phyloP scores from a whole-genome alignment of 2,888 invertebrate genomes.

The Galerucella nymphaeae region DNA sequence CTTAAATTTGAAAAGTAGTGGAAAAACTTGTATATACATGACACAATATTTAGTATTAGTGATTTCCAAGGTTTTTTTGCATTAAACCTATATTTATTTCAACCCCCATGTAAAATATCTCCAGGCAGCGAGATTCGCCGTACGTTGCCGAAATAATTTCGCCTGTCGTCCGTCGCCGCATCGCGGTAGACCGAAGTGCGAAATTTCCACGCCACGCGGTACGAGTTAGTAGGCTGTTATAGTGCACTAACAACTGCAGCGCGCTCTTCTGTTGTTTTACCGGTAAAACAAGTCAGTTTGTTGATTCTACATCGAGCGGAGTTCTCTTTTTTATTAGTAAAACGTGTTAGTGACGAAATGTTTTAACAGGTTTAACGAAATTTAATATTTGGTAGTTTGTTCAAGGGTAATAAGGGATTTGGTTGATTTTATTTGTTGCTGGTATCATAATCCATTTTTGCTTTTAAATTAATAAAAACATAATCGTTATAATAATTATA shows the following conservation, averaged over 20 bases:
- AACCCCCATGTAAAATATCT: background rate
- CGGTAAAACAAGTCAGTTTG: background rate
- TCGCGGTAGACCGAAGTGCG: constrained; percentile 12
- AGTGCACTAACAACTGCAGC: constrained; percentile 39
- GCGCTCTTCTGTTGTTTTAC: constrained; percentile 11
- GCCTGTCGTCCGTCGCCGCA: background rate
- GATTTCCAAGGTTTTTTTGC: background rate
- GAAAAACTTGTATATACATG: too few species aligned
- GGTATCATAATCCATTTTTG: too few species aligned
- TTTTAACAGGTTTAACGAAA: background rate
- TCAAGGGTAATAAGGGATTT: too few species aligned
- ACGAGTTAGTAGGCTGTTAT: constrained; percentile 21
- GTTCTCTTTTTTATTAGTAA: background rate
- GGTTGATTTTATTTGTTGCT: too few species aligned
- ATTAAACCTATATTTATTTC: background rate
- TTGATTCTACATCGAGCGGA: background rate
- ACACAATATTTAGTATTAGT: background rate
- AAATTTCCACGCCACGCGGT: constrained; percentile 20
- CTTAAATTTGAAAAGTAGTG: too few species aligned
- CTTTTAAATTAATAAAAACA: too few species aligned
- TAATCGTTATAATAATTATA: too few species aligned
- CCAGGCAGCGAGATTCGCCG: constrained; percentile 24
- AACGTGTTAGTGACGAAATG: background rate
- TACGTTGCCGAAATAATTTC: constrained; percentile 37
- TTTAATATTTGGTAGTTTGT: background rate